Evolutionary conservation across 1,140 invertebrate species (phyloP).

Genomic region (Amyelois transitella): DNA sequence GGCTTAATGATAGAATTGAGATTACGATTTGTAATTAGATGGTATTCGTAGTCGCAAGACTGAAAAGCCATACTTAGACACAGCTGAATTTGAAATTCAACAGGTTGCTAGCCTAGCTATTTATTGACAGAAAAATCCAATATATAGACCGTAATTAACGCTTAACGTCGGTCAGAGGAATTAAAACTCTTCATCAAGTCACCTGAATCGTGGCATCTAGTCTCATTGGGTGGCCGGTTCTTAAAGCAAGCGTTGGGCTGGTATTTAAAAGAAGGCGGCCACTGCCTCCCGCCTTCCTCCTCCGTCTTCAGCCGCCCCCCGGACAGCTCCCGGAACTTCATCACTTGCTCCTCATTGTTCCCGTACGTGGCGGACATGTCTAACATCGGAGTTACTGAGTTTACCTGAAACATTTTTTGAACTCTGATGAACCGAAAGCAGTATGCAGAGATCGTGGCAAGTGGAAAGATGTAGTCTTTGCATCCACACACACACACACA

Average conservation of each 20-base stretch:
- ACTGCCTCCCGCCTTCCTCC: conserved; percentile 16
- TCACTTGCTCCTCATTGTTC: neutral
- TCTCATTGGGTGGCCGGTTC: conserved; percentile 14
- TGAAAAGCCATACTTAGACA: too few relatives aligned
- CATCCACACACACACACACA: too few relatives aligned
- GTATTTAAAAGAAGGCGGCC: conserved; percentile 5
- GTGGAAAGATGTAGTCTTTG: too few relatives aligned
- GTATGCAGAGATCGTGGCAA: too few relatives aligned
- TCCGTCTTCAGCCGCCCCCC: conserved; percentile 19
- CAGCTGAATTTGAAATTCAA: too few relatives aligned
- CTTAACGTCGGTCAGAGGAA: too few relatives aligned
- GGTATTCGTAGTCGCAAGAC: too few relatives aligned
- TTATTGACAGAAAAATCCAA: too few relatives aligned
- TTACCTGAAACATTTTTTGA: conserved; percentile 16
- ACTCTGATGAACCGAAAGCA: neutral
- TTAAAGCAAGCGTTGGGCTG: conserved; percentile 12
- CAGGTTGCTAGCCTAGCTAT: too few relatives aligned
- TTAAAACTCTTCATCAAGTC: conserved; percentile 2
- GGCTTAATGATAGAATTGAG: too few relatives aligned
- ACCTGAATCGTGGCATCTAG: conserved; percentile 20
- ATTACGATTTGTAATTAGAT: too few relatives aligned
- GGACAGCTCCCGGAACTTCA: neutral
- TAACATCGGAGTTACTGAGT: conserved; percentile 24
- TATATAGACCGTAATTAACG: too few relatives aligned
- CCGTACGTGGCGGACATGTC: conserved; percentile 27